Evolutionary conservation across 2,888 invertebrate genomes (phyloP).

Genomic region (Mycalesis mineus): DNA sequence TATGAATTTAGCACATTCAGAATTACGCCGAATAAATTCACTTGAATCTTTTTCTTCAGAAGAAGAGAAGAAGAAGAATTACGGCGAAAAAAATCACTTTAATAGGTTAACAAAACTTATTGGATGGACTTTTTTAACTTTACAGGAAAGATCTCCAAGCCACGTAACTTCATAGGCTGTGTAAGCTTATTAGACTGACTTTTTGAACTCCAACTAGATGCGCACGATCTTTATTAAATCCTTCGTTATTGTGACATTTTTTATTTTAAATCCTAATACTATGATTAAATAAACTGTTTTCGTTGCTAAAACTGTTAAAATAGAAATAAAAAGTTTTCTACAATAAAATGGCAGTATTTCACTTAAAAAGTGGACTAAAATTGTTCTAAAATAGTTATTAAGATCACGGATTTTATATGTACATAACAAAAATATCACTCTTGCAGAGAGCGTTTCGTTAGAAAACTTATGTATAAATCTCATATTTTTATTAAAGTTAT

Average conservation of each 20-base stretch:
- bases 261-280: neutral
- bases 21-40: too few species aligned
- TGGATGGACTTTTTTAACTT: too few species aligned
- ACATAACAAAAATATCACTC: conserved; percentile 14
- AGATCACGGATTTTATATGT: conserved; percentile 6
- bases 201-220: too few species aligned
- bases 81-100: too few species aligned
- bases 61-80: too few species aligned
- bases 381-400: conserved; percentile 11
- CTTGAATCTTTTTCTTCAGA: too few species aligned
- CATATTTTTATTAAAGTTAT: conserved; percentile 11
- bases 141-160: too few species aligned
- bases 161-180: too few species aligned
- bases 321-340: conserved; percentile 1
- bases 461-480: conserved; percentile 15
- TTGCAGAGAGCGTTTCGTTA: conserved; percentile 19
- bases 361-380: conserved; percentile 18
- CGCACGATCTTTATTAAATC: too few species aligned
- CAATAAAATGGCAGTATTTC: conserved; percentile 23
- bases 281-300: neutral
- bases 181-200: too few species aligned
- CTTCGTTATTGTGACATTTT: neutral
- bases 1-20: too few species aligned
- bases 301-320: neutral
- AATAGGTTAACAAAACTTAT: too few species aligned